Conservation (phyloP, 2,888 invertebrate species). For the Atrina japonica region DNA sequence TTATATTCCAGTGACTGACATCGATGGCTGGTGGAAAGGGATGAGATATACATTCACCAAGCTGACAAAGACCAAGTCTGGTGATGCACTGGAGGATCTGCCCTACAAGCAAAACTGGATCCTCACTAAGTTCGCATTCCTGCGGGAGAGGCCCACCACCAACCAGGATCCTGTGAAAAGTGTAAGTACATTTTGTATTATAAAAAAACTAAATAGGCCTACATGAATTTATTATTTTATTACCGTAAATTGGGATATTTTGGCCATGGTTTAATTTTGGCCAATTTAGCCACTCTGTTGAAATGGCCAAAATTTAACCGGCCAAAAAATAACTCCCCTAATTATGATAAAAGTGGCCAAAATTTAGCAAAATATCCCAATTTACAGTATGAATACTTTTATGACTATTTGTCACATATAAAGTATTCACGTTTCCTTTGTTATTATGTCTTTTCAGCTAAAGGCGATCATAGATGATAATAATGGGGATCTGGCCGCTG, state of each 20-base stretch:
- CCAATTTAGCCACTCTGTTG: too few relatives aligned
- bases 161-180: conserved; percentile 28
- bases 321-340: too few relatives aligned
- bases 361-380: neutral
- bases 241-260: too few relatives aligned
- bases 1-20: conserved; percentile 30
- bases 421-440: neutral
- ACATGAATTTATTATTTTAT: too few relatives aligned
- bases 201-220: too few relatives aligned
- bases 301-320: too few relatives aligned
- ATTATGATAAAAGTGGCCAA: conserved; percentile 8
- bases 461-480: conserved; percentile 2
- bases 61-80: conserved; percentile 36
- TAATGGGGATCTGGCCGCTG: conserved; percentile 1
- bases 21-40: conserved; percentile 35
- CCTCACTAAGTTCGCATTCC: conserved; percentile 32
- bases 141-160: conserved; percentile 22
- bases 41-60: conserved; percentile 30
- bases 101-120: conserved; percentile 38
- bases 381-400: conserved; percentile 1
- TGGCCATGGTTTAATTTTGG: too few relatives aligned
- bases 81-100: conserved; percentile 32
- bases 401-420: conserved; percentile 1
- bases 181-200: too few relatives aligned
- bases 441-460: conserved; percentile 2